These are phyloP conservation scores for Nothocercus nigrocapillus DNA, from an alignment of 2,113 vertebrate species.

Conservation along the genomic window DNA sequence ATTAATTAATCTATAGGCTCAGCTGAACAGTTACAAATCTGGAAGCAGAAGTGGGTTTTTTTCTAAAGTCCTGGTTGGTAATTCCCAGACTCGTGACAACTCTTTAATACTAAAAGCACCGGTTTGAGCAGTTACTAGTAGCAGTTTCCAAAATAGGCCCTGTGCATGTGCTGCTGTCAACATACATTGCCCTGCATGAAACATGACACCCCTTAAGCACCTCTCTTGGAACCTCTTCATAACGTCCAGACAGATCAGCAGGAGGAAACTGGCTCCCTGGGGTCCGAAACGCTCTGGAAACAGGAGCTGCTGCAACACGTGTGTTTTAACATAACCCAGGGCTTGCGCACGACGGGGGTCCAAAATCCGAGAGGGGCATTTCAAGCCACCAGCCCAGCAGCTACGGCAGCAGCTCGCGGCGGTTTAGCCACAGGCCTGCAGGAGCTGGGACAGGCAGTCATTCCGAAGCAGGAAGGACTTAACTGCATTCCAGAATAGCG, in stretches of 20 bases:
- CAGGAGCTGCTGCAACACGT: neutral
- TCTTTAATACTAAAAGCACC: neutral
- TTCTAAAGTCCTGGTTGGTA: neutral
- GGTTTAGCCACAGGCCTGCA: neutral
- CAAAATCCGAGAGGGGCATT: neutral
- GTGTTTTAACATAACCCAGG: neutral
- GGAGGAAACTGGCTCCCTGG: neutral
- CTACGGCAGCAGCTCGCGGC: neutral
- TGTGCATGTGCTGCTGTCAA: neutral
- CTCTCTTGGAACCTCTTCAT: rapidly evolving
- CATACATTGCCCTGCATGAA: neutral
- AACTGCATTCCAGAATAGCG: rapidly evolving
- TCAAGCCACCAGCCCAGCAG: neutral
- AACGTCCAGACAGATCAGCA: neutral
- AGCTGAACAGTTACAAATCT: neutral
- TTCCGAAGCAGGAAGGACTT: neutral
- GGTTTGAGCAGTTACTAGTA: neutral
- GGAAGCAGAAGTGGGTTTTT: neutral
- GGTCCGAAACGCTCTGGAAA: neutral
- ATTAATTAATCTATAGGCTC: neutral
- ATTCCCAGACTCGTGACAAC: neutral
- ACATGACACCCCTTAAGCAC: neutral
- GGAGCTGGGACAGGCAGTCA: neutral
- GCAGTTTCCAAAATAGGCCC: neutral
- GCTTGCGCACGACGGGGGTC: neutral